Evolutionary conservation across 37 sponge, comb jelly and placozoan genomes (phyloP).

Genomic region (Chondrosia reniformis): DNA sequence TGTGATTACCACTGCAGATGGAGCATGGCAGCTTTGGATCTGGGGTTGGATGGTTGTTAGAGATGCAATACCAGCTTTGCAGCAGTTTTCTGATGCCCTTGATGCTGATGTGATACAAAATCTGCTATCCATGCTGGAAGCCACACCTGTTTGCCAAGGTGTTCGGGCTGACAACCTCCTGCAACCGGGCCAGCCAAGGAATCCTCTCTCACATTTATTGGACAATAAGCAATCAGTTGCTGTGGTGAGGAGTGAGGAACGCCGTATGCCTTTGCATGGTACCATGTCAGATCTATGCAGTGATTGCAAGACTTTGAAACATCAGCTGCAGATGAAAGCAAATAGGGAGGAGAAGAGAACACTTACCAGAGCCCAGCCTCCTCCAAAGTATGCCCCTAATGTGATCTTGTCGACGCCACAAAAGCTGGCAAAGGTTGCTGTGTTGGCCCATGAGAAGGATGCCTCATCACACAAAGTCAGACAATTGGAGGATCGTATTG

Average conservation of each 20-base stretch:
- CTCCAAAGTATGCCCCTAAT: background rate
- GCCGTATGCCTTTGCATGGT: background rate
- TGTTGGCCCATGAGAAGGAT: background rate
- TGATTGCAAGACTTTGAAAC: conserved; percentile 2
- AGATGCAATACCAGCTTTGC: background rate
- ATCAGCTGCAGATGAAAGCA: background rate
- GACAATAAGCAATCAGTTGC: background rate
- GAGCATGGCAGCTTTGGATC: conserved; percentile 5
- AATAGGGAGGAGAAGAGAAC: background rate
- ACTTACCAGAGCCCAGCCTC: background rate
- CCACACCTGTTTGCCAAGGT: background rate
- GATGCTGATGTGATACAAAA: background rate
- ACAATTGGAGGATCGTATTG: background rate
- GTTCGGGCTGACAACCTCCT: background rate
- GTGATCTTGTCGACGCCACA: conserved; percentile 2
- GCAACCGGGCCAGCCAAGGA: background rate
- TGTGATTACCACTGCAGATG: background rate
- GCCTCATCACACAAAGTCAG: background rate
- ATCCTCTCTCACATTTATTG: background rate
- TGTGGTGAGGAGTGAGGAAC: background rate
- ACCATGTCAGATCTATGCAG: background rate
- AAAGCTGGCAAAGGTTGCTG: conserved; percentile 17
- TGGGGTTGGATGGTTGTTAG: background rate
- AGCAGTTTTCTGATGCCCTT: background rate
- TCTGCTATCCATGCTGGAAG: background rate